phyloP scores from a whole-genome alignment of 2,797 vertebrate genomes.

The Okamejei kenojei region DNA sequence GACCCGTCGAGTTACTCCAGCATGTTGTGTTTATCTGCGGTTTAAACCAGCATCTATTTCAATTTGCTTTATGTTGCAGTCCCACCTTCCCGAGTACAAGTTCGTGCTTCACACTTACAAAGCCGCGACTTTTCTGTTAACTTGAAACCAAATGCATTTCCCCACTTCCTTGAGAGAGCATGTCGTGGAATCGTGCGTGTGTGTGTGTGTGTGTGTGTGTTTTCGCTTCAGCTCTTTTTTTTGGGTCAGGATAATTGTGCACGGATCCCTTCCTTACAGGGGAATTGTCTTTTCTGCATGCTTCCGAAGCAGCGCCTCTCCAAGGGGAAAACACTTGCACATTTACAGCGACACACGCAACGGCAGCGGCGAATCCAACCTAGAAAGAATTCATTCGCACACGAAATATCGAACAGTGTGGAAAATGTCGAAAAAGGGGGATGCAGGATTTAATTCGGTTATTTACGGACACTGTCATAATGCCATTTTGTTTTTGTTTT shows the following conservation, averaged over 20 bases:
- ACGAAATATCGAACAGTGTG: neutral
- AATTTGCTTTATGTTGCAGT: neutral
- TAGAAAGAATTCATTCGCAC: neutral
- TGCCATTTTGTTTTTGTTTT: neutral
- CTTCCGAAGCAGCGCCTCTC: constrained; percentile 19
- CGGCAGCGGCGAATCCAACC: neutral
- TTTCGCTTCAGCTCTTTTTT: neutral
- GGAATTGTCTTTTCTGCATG: neutral
- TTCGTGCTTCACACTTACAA: neutral
- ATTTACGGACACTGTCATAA: neutral
- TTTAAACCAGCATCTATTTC: neutral
- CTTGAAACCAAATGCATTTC: neutral
- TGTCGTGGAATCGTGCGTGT: neutral
- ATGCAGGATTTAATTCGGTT: neutral
- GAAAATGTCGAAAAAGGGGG: neutral
- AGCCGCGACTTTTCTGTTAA: neutral
- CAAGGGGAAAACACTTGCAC: neutral
- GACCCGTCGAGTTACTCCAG: no score
- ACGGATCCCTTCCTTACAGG: constrained; percentile 1
- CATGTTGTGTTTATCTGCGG: neutral
- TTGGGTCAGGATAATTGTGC: neutral
- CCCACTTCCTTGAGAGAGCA: neutral
- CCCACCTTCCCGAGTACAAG: neutral
- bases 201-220: no score
- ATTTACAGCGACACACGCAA: neutral